A percentile compares a stretch with the other conserved stretches of the same genome.
phyloP scores from a whole-genome alignment of 1,140 invertebrate genomes.

The Pseudoatta argentina region DNA sequence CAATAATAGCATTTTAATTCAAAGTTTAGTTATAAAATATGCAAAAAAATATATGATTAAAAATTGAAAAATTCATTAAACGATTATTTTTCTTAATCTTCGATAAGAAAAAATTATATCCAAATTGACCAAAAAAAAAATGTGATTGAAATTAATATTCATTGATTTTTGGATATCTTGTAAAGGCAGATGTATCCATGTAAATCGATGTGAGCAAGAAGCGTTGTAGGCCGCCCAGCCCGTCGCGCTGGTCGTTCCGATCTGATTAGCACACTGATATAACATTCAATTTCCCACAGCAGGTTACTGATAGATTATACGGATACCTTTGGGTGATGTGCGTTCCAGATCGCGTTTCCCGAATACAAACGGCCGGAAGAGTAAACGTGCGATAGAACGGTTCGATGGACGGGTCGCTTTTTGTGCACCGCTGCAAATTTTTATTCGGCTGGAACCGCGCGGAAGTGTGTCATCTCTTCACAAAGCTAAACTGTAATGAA shows the following conservation, averaged over 20 bases:
- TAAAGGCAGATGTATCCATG: slow-evolving; percentile 10
- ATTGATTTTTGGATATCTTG: neutral
- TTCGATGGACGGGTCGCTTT: slow-evolving; percentile 50
- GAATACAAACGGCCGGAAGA: slow-evolving; percentile 39
- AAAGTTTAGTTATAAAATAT: neutral
- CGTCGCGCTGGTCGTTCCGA: slow-evolving; percentile 48
- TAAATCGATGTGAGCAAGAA: slow-evolving; percentile 37
- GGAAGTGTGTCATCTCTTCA: slow-evolving; percentile 36
- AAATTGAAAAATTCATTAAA: neutral
- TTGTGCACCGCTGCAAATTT: slow-evolving; percentile 44
- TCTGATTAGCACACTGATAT: slow-evolving; percentile 65
- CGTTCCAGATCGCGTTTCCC: slow-evolving; percentile 67
- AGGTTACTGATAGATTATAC: slow-evolving; percentile 38
- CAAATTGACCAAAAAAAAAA: neutral
- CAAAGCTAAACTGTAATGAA: slow-evolving; percentile 16
- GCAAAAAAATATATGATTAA: neutral
- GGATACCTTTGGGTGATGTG: slow-evolving; percentile 45
- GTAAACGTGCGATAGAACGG: slow-evolving; percentile 31
- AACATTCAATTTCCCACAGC: slow-evolving; percentile 45
- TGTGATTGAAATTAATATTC: neutral
- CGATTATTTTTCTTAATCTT: neutral
- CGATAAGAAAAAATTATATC: neutral
- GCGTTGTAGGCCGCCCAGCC: neutral
- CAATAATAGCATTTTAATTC: neutral
- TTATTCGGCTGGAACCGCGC: slow-evolving; percentile 27